Evolutionary conservation across 2,797 vertebrate genomes (phyloP), one percentile per base, ranked within the genome.

Genomic region (Poeciliopsis presidionis): DNA sequence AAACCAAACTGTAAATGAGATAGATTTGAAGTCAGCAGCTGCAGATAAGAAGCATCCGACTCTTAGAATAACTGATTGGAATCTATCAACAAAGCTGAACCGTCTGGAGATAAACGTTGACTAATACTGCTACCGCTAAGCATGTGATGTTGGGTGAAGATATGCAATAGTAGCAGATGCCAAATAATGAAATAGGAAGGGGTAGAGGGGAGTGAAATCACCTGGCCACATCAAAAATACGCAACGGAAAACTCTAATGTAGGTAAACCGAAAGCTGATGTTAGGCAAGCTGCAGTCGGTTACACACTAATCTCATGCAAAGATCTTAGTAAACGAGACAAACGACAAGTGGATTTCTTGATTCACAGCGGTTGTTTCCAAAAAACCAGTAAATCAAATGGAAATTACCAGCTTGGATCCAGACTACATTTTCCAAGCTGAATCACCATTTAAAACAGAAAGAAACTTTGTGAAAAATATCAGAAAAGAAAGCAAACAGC

Each of bases 11-110:
- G 77, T 0, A 13, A 80, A 83, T 33, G 47, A 86, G 80, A 80
- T 47, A 75, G 57, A 79, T 72, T 12, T 77, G 75, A 86, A 76
- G 71, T 84, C 71, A 77, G 18, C 20, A 4, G 16, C 51, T 59
- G 46, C 53, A 81, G 88, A 90, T 88, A 85, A 83, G 75, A 2
- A 3, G 67, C 39, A 76, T 73, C 20, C 72, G 82, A 76, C 79
- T 74, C 46, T 61, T 61, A 81, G 22, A 76, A 75, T 78, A 83
- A 86, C 83, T 89, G 84, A 92, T 90, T 83, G 61, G 14, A 51
- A 85, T 84, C 84, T 85, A 83, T 83, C 83, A 83, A 55, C 77
- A 73, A 25, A 0, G 43, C 74, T 65, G 41, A 36, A 61, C 63
- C 39, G 81, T 74, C 46, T 76, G 72, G n/a, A 82, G 78, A 82